Evolutionary conservation across 2,797 vertebrate genomes (phyloP).

Genomic region (Pangasius krempfi): DNA sequence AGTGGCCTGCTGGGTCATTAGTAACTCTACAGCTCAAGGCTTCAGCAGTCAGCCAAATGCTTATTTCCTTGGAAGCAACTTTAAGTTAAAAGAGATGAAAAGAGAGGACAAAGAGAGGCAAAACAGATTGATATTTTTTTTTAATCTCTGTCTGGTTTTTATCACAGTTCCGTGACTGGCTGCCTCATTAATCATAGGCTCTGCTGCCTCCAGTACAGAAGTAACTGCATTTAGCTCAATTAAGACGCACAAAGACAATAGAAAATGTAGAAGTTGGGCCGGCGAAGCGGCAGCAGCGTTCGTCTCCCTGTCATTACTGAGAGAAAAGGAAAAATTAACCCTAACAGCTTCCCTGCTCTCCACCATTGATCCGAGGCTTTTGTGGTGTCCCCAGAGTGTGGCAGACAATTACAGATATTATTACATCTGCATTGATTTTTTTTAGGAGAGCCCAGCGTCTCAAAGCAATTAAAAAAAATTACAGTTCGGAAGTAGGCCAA

Average conservation of each 20-base stretch:
- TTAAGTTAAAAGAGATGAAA: slow-evolving; percentile 60
- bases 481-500: slow-evolving; percentile 83
- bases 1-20: slow-evolving; percentile 46
- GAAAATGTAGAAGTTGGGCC: slow-evolving; percentile 78
- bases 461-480: slow-evolving; percentile 85
- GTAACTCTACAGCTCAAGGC: slow-evolving; percentile 47
- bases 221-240: slow-evolving; percentile 82
- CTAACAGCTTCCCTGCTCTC: slow-evolving; percentile 77
- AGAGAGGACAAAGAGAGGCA: slow-evolving; percentile 62
- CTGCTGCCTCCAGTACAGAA: slow-evolving; percentile 75
- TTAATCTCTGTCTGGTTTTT: slow-evolving; percentile 62
- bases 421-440: slow-evolving; percentile 85
- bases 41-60: slow-evolving; percentile 55
- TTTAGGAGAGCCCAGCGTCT: slow-evolving; percentile 76
- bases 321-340: slow-evolving; percentile 82
- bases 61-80: slow-evolving; percentile 62
- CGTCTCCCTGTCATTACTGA: slow-evolving; percentile 80
- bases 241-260: slow-evolving; percentile 79
- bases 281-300: slow-evolving; percentile 70
- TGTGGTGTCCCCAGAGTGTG: slow-evolving; percentile 80
- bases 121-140: slow-evolving; percentile 68
- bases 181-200: slow-evolving; percentile 81
- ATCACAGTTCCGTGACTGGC: slow-evolving; percentile 71
- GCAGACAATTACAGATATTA: slow-evolving; percentile 87
- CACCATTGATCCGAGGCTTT: slow-evolving; percentile 82